phyloP scores from a whole-genome alignment of 2,888 invertebrate species.

The Bruchidius siliquastri region DNA sequence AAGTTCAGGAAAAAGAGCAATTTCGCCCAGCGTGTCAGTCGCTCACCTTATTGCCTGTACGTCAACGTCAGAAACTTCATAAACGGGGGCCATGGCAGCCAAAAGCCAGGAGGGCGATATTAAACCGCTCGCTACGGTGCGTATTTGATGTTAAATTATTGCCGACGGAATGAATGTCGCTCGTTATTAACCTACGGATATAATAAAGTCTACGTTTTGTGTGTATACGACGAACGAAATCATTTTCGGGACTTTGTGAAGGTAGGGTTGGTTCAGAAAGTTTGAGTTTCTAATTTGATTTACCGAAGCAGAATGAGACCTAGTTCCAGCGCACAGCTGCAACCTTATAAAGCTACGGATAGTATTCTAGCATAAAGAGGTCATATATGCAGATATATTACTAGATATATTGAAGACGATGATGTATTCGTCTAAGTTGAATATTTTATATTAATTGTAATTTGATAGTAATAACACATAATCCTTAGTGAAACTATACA shows the following conservation, averaged over 20 bases:
- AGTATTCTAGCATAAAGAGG: no score
- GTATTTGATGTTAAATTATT: constrained; percentile 31
- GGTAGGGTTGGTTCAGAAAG: neutral
- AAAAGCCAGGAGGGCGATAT: constrained; percentile 19
- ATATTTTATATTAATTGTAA: no score
- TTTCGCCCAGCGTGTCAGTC: neutral
- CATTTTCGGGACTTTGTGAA: neutral
- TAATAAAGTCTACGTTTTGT: constrained; percentile 17
- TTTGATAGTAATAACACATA: no score
- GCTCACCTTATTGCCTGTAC: neutral
- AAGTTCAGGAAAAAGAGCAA: neutral
- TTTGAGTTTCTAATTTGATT: neutral
- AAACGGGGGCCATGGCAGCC: neutral
- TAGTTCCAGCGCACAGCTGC: neutral
- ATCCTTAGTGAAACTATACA: no score
- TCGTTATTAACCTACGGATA: constrained; percentile 24
- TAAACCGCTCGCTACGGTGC: constrained; percentile 25
- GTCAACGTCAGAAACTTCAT: constrained; percentile 5
- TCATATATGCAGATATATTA: no score
- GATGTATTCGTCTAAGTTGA: no score
- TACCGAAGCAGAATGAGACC: neutral
- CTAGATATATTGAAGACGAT: no score
- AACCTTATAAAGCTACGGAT: neutral
- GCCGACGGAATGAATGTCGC: constrained; percentile 24
- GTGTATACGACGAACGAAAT: neutral